Conservation (phyloP, 92 coral and sea anemone genomes). For the Porites evermanni region DNA sequence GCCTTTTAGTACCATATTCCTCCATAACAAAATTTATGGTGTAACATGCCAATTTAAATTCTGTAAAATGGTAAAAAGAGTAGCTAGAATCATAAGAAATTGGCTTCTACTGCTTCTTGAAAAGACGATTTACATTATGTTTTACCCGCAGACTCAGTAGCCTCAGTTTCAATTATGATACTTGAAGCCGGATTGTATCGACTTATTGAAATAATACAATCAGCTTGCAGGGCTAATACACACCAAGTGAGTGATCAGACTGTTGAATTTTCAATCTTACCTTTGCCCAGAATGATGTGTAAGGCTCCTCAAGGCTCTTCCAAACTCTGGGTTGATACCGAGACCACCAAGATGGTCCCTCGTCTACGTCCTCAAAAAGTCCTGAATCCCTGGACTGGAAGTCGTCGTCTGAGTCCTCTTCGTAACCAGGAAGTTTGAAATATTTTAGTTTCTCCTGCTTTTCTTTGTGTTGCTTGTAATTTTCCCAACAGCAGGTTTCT, state of each 20-base stretch:
- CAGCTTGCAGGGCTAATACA: neutral
- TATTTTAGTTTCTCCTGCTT: conserved; percentile 92
- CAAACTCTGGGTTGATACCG: conserved; percentile 81
- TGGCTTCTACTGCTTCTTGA: no score
- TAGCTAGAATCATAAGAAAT: neutral
- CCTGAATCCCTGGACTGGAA: conserved; percentile 62
- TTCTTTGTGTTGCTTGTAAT: conserved; percentile 96
- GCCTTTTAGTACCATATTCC: neutral
- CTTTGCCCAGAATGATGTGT: conserved; percentile 89
- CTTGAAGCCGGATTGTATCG: neutral
- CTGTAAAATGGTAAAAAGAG: no score
- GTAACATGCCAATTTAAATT: no score
- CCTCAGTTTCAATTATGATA: neutral
- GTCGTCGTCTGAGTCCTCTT: conserved; percentile 57
- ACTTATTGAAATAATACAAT: no score
- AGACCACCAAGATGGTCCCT: conserved; percentile 86
- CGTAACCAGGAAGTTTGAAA: conserved; percentile 80
- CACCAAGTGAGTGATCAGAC: neutral
- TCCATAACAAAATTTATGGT: neutral
- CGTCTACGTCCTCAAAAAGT: conserved; percentile 72
- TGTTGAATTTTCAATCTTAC: conserved; percentile 32
- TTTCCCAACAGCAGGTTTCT: conserved; percentile 98
- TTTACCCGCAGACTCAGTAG: neutral
- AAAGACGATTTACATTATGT: neutral
- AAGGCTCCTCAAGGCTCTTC: conserved; percentile 92